Base-by-base conservation (phyloP, 2,113 vertebrate species). In the Limnothrissa miodon region DNA sequence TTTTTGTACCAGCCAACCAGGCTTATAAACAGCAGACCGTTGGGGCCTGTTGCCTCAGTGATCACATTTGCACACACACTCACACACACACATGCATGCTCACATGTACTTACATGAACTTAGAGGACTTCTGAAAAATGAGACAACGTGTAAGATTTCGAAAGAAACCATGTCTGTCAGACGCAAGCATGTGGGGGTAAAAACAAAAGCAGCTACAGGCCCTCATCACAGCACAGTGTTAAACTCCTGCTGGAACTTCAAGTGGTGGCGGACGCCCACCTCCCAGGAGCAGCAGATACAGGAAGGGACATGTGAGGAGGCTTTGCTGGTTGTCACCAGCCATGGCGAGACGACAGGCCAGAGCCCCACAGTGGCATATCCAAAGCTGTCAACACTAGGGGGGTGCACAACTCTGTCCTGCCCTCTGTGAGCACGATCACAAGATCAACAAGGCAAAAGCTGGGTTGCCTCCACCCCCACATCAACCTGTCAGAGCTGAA, bases 381-480 rank as follows among this genome's bases (percentile, higher is more conserved):
- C 89, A 93, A 91, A 94, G 90, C 90, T 94, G 93, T 93, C 92
- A 94, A 90, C 91, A 90, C 88, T 86, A 85, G 90, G 90, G 89
- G 90, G 92, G 91, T 92, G 93, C 94, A 94, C 91, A 90, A 79
- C 90, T 85, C 86, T 85, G 91, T 89, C 92, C 93, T 93, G 93
- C 92, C 92, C 93, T 94, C 90, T 90, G 25, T 56, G 80, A 84
- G 84, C 90, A 87, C 87, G 87, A 92, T 90, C 90, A 90, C 92
- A 90, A 91, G 92, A 92, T 91, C 89, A 90, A 91, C 92, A 90
- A 93, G 94, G 93, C 90, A 91, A 88, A 90, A 90, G 88, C 90
- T 86, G 90, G 90, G 91, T 89, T 91, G 86, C 88, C 89, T 88
- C 88, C 80, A 84, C 82, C 87, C 85, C 85, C 85, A 88, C 87